Conservation (phyloP, 1,140 invertebrate genomes). For the Brachionus paranguensis region DNA sequence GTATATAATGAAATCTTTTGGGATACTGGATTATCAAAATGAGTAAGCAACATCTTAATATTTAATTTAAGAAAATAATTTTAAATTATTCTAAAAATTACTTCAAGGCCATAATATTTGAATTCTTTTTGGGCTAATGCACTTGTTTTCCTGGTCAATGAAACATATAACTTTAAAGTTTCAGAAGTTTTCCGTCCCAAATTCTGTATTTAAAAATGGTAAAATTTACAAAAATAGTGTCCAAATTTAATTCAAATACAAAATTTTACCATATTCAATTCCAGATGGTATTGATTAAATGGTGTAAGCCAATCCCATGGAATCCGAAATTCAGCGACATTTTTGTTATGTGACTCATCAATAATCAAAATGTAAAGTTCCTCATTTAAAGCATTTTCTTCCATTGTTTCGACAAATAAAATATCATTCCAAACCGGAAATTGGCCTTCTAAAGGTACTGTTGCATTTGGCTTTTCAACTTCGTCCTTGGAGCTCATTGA, state of each 20-base stretch:
- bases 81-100: background rate
- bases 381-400: slow-evolving; percentile 1
- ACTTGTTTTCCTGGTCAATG: slow-evolving; percentile 24
- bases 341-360: slow-evolving; percentile 9
- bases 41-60: background rate
- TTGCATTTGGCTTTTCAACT: slow-evolving; percentile 22
- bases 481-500: background rate
- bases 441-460: background rate
- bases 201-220: background rate
- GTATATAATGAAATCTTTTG: background rate
- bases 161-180: background rate
- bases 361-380: slow-evolving; percentile 13
- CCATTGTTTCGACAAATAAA: slow-evolving; percentile 21
- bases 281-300: slow-evolving; percentile 32
- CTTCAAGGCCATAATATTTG: slow-evolving; percentile 32
- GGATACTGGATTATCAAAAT: slow-evolving; percentile 9
- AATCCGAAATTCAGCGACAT: slow-evolving; percentile 31
- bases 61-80: background rate
- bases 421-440: slow-evolving; percentile 39
- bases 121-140: slow-evolving; percentile 2
- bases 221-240: background rate
- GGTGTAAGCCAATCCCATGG: slow-evolving; percentile 31
- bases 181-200: background rate
- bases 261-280: background rate
- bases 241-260: background rate